Conservation (phyloP, 53 echinoderm and acorn worm genomes). For the Echinometra lucunter region DNA sequence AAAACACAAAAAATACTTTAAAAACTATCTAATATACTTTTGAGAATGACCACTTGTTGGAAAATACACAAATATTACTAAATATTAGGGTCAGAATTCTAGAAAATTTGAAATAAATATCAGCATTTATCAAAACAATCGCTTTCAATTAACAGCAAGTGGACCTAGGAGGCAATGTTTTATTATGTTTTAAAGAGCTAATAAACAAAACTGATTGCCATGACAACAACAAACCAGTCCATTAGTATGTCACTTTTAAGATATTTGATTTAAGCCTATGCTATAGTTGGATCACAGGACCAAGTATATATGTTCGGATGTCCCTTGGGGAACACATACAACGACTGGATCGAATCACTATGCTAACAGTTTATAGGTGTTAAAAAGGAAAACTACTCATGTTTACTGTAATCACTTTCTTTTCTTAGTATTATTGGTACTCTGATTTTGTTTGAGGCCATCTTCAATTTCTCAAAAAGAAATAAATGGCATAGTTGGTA, state of each 20-base stretch:
- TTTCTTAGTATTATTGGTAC: too few species aligned
- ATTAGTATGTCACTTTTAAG: background rate
- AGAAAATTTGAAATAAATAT: conserved; percentile 16
- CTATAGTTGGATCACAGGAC: background rate
- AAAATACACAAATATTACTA: background rate
- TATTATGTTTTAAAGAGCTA: background rate
- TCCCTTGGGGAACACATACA: background rate
- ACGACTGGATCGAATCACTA: background rate
- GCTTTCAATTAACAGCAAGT: background rate
- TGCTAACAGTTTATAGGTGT: background rate
- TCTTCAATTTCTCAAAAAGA: too few species aligned
- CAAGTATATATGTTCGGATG: background rate
- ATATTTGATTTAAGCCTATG: background rate
- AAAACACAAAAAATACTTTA: conserved; percentile 28
- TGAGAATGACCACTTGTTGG: background rate
- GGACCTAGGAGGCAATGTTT: background rate
- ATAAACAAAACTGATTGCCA: background rate
- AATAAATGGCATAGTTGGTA: too few species aligned
- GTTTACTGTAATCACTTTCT: too few species aligned
- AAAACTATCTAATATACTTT: conserved; percentile 11
- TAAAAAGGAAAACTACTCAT: too few species aligned
- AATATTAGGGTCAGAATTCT: background rate
- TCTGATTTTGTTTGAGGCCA: too few species aligned
- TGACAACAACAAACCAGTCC: background rate
- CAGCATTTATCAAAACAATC: background rate